A percentile compares a stretch with the other conserved stretches of the same genome.
Conservation (phyloP, 1,140 invertebrate genomes). For the Drosophila bipectinata region DNA sequence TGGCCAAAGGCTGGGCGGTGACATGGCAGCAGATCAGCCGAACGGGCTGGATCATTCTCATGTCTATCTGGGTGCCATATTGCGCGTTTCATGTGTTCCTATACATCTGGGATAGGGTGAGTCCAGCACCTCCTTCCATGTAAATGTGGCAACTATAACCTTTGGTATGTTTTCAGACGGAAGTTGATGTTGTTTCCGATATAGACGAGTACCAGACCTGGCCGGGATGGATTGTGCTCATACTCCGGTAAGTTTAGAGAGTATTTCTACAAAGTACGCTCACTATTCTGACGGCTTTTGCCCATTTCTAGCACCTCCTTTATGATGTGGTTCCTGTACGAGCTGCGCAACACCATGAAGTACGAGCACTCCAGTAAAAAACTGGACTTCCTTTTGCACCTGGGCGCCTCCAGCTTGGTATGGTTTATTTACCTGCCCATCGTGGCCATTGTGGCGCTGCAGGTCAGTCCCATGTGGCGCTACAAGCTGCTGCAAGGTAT, state of each 20-base stretch:
- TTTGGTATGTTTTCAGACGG: conserved; percentile 88
- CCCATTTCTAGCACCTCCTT: conserved; percentile 90
- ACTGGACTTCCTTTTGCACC: conserved; percentile 96
- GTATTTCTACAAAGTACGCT: background rate
- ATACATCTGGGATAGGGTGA: conserved; percentile 98
- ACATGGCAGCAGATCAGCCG: conserved; percentile 94
- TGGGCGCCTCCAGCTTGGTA: conserved; percentile 97
- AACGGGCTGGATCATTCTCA: conserved; percentile 89
- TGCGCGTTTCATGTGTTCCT: conserved; percentile 95
- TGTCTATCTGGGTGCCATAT: conserved; percentile 96
- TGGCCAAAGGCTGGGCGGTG: conserved; percentile 99
- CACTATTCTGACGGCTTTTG: background rate
- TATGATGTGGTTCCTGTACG: conserved; percentile 97
- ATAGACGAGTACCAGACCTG: conserved; percentile 98
- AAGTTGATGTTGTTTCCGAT: conserved; percentile 97
- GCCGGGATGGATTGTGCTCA: conserved; percentile 96
- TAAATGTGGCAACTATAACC: background rate
- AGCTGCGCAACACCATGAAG: conserved; percentile 95
- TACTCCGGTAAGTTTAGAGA: conserved; percentile 79
- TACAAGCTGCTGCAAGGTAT: conserved; percentile 97
- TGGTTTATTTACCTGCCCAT: conserved; percentile 99
- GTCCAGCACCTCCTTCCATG: conserved; percentile 45
- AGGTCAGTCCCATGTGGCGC: conserved; percentile 97
- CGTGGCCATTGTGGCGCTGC: conserved; percentile 95
- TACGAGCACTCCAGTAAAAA: conserved; percentile 96